Evolutionary conservation across 1,140 invertebrate genomes (phyloP).

Genomic region (Drosophila setifemur): DNA sequence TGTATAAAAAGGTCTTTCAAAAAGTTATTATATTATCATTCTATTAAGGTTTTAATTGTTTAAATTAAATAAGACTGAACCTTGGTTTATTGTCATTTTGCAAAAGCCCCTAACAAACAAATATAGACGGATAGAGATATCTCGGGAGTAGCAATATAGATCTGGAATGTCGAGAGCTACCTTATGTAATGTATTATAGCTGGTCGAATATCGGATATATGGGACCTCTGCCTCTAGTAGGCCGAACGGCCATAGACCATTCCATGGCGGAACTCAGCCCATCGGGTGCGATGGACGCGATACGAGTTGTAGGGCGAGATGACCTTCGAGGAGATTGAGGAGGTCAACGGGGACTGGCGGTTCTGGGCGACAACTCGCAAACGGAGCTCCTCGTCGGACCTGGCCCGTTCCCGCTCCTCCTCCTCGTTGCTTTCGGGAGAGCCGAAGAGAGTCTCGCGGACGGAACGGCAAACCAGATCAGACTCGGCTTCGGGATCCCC

Average conservation of each 20-base stretch:
- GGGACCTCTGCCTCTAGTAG: not conserved
- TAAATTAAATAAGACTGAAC: no score
- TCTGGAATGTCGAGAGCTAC: no score
- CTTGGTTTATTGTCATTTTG: no score
- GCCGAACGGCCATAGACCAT: conserved; percentile 45
- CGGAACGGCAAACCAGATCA: not conserved
- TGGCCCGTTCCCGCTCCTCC: not conserved
- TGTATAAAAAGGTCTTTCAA: no score
- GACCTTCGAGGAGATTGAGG: conserved; percentile 36
- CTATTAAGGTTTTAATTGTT: no score
- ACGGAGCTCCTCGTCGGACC: conserved; percentile 23
- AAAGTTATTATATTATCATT: no score
- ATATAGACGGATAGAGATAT: no score
- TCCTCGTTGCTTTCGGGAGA: conserved; percentile 15
- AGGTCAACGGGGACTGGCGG: not conserved
- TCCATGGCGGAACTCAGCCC: conserved; percentile 58
- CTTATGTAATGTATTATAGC: no score
- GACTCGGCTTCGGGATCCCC: not conserved
- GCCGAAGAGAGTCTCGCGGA: conserved; percentile 32
- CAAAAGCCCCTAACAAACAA: no score
- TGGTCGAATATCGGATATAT: not conserved
- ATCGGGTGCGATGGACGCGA: conserved; percentile 36
- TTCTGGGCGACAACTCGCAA: not conserved
- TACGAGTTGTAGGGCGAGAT: conserved; percentile 53
- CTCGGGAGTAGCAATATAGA: no score